Base-by-base conservation (phyloP, 2,797 vertebrate species). In the Sebastes miniatus region DNA sequence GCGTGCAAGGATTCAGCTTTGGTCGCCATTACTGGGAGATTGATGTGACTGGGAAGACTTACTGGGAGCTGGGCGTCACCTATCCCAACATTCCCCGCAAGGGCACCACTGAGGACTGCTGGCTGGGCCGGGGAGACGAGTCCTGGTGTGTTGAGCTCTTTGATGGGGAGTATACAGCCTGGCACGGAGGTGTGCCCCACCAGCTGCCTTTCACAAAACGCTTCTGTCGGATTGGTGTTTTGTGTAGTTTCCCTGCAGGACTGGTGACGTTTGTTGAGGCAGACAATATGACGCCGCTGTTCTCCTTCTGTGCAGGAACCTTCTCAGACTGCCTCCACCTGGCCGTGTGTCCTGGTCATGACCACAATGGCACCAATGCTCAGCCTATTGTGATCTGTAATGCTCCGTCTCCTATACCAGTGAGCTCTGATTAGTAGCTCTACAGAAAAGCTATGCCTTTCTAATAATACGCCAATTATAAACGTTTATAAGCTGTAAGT, bases 121-220 rank as follows among this genome's bases (percentile, higher is more conserved):
- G 96, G 96, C 90, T 96, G 76, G 96, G 96, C 22, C 92, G 96
- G 1, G 94, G 96, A 1, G 24, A 83, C 0, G 93, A 93, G 22
- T 96, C 96, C 64, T 96, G 96, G 96, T 95, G 95, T 6, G 89
- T 96, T 61, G 96, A 96, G 91, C 96, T 93, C 81, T 96, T 96
- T 29, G 94, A 96, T 39, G 96, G 95, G 63, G 92, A 95, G 69
- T 96, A 96, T 69, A 96, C 95, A 5, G 95, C 95, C 16, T 96
- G 96, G 96, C 95, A 96, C 8, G 92, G 89, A 68, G 95, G 95
- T 3, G 84, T 95, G 50, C 93, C 95, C 20, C 93, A 94, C 78
- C 93, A 92, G 76, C 91, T 96, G 76, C 90, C 93, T 18, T 86
- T 87, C 69, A 90, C 89, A 0, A 93, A 83, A 80, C 73, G 11